phyloP scores from a whole-genome alignment of 2,113 vertebrate genomes.

The Dromiciops gliroides region DNA sequence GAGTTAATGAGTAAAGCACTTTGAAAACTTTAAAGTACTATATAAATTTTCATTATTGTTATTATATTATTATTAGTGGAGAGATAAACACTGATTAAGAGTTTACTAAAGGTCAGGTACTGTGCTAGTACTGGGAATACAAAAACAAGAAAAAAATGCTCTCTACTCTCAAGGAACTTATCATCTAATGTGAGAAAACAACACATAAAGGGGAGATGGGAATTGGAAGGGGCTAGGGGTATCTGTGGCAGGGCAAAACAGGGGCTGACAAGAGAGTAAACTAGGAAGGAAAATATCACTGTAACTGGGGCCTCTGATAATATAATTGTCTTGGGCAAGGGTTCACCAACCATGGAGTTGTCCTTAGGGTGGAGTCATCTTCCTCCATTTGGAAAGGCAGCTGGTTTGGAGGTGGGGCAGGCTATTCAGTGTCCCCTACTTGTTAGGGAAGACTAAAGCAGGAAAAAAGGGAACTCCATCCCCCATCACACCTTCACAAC shows the following conservation, averaged over 20 bases:
- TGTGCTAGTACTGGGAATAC: background rate
- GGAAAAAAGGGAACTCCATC: background rate
- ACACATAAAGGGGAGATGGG: background rate
- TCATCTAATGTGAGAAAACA: background rate
- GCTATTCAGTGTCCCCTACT: background rate
- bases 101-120: background rate
- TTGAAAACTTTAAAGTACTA: background rate
- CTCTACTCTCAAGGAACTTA: background rate
- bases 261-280: background rate
- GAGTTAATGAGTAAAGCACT: background rate
- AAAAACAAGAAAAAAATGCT: background rate
- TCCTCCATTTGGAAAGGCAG: background rate
- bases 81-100: background rate
- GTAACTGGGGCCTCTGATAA: background rate
- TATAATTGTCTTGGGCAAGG: background rate
- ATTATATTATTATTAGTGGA: background rate
- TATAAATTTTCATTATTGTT: background rate
- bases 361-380: background rate
- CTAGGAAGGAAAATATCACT: background rate
- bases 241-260: background rate
- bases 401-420: background rate
- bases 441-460: background rate
- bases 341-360: background rate
- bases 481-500: background rate
- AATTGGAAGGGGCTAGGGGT: background rate